Evolutionary conservation across 2,113 vertebrate species (phyloP), one percentile per base, ranked within the genome.

Genomic region (Nyctibius bracteatus): DNA sequence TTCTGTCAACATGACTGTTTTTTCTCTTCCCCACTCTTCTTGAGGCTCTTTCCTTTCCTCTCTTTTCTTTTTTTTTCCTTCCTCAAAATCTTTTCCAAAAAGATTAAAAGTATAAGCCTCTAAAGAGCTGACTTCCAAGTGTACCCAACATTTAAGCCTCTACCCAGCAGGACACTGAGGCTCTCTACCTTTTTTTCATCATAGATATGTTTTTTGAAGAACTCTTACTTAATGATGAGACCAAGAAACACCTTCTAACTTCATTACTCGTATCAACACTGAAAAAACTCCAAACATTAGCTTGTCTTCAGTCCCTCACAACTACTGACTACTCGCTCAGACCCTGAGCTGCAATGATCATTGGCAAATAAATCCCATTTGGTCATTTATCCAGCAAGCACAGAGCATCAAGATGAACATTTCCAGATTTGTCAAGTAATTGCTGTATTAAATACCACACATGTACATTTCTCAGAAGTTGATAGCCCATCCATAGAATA

Each of bases 401-500:
- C 24, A 67, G 37, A 78, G 61, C 39, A 82, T 27, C 20, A 71
- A 43, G 58, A 93, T 47, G 81, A 94, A 52, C 46, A 52, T 35
- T 92, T 73, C 90, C 62, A 89, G 89, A 80, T 78, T 41, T 82
- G 72, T 96, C 61, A 92, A 74, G 66, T 79, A 93, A 92, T 31
- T 57, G 59, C 84, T 75, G 24, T 43, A 90, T 66, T 91, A 92
- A 94, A 78, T 81, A 83, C 28, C 4, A 4, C 12, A 46, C 61
- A 27, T 62, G 37, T 35, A 79, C 63, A 65, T 88, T 81, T 52
- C 44, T 92, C 58, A 78, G 81, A 88, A 94, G 63, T 0, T 75
- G 65, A 94, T 77, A 52, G 65, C 37, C 77, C 52, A 85, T 80
- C 46, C 5, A 1, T 17, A 74, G 78, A 88, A 94, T 65, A 70